phyloP scores from a whole-genome alignment of 2,113 vertebrate species.

The Rhea pennata region DNA sequence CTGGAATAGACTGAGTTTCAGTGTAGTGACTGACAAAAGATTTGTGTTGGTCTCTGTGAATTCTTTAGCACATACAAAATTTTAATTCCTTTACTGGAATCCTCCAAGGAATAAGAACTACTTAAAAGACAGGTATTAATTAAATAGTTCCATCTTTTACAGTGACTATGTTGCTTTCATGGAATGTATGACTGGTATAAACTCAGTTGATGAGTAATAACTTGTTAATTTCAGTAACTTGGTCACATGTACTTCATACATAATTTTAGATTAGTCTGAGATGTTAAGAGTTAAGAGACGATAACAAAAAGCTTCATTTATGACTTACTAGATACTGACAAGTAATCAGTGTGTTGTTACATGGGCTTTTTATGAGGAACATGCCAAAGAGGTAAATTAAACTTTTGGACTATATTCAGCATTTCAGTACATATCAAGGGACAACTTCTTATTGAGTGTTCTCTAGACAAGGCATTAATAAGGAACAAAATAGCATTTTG shows the following conservation, averaged over 20 bases:
- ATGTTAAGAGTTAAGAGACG: neutral
- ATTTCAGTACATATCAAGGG: neutral
- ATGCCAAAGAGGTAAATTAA: neutral
- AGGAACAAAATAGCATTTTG: neutral
- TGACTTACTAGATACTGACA: neutral
- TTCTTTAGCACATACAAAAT: neutral
- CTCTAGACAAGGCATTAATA: neutral
- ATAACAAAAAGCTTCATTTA: neutral
- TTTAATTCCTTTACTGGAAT: neutral
- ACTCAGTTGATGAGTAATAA: neutral
- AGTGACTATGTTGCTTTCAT: fast-evolving
- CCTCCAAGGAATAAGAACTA: neutral
- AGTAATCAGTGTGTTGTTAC: neutral
- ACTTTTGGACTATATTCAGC: neutral
- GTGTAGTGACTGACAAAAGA: fast-evolving
- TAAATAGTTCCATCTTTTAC: neutral
- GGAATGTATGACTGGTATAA: neutral
- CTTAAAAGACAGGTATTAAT: neutral
- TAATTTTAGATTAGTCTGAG: neutral
- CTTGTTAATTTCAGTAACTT: neutral
- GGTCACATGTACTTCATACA: neutral
- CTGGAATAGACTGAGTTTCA: neutral
- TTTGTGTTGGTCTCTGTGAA: neutral
- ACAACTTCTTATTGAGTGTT: neutral
- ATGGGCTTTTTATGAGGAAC: neutral